Evolutionary conservation across 2,113 vertebrate species (phyloP).

Genomic region (Chinchilla lanigera): DNA sequence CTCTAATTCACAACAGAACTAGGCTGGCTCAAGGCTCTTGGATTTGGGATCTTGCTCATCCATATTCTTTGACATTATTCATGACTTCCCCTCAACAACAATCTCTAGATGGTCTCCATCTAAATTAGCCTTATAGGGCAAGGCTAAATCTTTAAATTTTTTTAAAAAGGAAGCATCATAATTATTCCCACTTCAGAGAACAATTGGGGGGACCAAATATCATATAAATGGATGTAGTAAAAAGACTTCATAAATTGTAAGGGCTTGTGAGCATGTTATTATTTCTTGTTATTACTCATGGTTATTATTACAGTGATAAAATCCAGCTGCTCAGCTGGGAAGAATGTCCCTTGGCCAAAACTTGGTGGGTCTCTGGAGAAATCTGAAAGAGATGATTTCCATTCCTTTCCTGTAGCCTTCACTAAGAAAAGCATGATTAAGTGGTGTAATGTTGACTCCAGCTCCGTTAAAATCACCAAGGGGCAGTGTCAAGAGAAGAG

Average conservation of each 20-base stretch:
- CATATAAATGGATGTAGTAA: neutral
- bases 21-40: neutral
- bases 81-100: neutral
- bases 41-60: neutral
- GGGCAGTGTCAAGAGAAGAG: neutral
- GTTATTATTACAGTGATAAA: neutral
- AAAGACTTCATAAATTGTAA: neutral
- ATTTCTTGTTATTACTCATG: neutral
- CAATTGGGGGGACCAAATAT: neutral
- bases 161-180: neutral
- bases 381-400: neutral
- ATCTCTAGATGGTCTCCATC: neutral
- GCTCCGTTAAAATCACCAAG: neutral
- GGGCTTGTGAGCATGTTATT: neutral
- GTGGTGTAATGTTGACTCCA: neutral
- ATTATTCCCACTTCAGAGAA: neutral
- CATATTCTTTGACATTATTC: neutral
- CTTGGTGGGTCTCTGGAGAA: neutral
- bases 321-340: neutral
- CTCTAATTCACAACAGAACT: neutral
- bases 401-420: neutral
- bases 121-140: neutral
- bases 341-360: neutral
- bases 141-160: neutral
- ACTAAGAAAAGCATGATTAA: constrained; percentile 22